Evolutionary conservation across 2,113 vertebrate species (phyloP).

Genomic region (Neopipo cinnamomea): DNA sequence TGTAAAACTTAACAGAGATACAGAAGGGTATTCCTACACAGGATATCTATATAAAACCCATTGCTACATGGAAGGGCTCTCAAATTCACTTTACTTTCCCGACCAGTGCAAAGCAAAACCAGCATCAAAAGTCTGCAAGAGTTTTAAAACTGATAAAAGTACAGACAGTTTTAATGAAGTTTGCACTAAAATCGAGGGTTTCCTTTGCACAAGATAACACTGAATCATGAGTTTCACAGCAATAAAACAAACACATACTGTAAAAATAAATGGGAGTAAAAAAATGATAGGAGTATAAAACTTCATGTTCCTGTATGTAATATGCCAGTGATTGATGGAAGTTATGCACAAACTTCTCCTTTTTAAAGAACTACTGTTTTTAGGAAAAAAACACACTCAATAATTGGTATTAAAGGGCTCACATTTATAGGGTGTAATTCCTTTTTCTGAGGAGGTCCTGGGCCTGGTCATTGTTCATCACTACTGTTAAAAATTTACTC

Average conservation of each 20-base stretch:
- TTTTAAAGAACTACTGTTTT: neutral
- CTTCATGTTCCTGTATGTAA: neutral
- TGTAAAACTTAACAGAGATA: neutral
- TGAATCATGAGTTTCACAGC: neutral
- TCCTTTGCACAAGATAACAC: neutral
- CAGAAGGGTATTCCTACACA: neutral
- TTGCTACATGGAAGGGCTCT: neutral
- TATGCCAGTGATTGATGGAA: neutral
- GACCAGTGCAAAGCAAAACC: neutral
- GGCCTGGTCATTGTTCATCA: neutral
- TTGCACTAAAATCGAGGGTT: neutral
- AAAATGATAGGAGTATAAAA: neutral
- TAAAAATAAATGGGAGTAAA: neutral
- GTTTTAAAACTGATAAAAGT: neutral
- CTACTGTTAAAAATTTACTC: slow-evolving; percentile 4
- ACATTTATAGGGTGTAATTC: neutral
- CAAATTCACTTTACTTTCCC: neutral
- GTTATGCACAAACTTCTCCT: neutral
- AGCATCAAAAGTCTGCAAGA: neutral
- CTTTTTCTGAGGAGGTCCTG: neutral
- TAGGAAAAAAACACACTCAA: neutral
- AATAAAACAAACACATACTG: neutral
- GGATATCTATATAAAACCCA: neutral
- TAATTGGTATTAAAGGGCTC: neutral
- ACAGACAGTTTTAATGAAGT: neutral